Evolutionary conservation across 1,140 invertebrate genomes (phyloP).

Genomic region (Oscheius sp.): DNA sequence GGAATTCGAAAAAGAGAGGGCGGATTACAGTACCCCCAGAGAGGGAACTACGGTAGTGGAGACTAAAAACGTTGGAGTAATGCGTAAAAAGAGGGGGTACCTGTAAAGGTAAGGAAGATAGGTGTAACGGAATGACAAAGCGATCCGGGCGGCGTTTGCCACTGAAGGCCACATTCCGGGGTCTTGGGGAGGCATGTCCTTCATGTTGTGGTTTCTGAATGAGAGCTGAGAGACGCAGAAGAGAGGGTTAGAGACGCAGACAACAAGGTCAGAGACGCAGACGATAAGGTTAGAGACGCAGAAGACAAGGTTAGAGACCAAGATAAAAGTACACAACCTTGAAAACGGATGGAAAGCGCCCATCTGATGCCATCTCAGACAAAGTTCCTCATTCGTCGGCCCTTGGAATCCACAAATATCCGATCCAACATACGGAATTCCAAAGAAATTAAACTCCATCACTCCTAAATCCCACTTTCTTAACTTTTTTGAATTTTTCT

Average conservation of each 20-base stretch:
- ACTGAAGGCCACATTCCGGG: slow-evolving; percentile 54
- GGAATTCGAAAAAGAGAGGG: slow-evolving; percentile 67
- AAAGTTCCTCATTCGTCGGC: slow-evolving; percentile 60
- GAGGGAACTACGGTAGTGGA: slow-evolving; percentile 37
- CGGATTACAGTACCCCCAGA: slow-evolving; percentile 38
- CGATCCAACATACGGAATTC: slow-evolving; percentile 65
- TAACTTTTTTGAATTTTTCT: too few species aligned
- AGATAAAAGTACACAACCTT: slow-evolving; percentile 6
- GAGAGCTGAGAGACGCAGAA: too few species aligned
- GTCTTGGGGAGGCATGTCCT: slow-evolving; percentile 43
- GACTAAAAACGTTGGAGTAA: slow-evolving; percentile 21
- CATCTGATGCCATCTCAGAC: slow-evolving; percentile 54
- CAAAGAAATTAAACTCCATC: slow-evolving; percentile 77
- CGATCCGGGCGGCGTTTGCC: slow-evolving; percentile 52
- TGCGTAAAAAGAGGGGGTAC: slow-evolving; percentile 8
- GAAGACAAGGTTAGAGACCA: too few species aligned
- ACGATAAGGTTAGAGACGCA: too few species aligned
- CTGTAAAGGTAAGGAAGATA: slow-evolving; percentile 60
- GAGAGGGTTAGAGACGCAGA: too few species aligned
- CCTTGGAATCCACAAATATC: slow-evolving; percentile 64
- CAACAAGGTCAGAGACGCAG: too few species aligned
- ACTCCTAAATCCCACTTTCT: slow-evolving; percentile 57
- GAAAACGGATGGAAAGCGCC: slow-evolving; percentile 67
- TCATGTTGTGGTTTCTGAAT: slow-evolving; percentile 55
- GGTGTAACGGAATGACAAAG: slow-evolving; percentile 55